Evolutionary conservation across 2,797 vertebrate species (phyloP), one percentile per base, ranked within the genome.

Genomic region (Mionectes olivaceus): DNA sequence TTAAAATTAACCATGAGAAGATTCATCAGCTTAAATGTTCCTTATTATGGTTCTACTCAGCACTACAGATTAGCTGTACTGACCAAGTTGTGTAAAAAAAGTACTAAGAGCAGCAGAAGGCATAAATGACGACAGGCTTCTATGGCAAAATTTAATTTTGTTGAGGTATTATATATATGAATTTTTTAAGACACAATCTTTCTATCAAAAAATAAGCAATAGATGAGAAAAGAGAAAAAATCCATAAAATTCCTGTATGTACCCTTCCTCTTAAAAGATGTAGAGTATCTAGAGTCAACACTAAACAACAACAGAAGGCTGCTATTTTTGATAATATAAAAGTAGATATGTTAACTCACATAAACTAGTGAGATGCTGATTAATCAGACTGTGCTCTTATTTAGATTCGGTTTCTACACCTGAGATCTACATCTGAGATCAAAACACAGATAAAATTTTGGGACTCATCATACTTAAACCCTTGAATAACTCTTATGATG

Each of bases 1-100:
- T 79, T 87, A 86, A 91, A 94, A 86, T 56, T 90, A 91, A 83
- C 63, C 64, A 7, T 59, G 56, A 83, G 16, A 73, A 93, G 81
- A 78, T 53, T 63, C 0, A 27, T 74, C n/a, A 7, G 10, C 7
- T 76, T 44, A 67, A 87, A 89, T 71, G 65, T 83, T 89, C 19
- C 52, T 93, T 64, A 35, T 47, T 88, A n/a, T 25, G 2, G 19
- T 60, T 86, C 14, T 63, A 10, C 11, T 78, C 57, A 49, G 35
- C 6, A 7, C 22, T 79, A 76, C 7, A 73, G 30, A 50, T 86
- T 65, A 35, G 46, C 46, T 35, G 56, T 74, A 47, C 11, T 63
- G 28, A 83, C 70, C 25, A 70, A 74, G 9, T 23, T 37, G 9
- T 41, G 33, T 60, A 39, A 89, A 87, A 49, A 69, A 74, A 41